These are phyloP conservation scores for Phymastichus coffea DNA, from an alignment of 1,140 invertebrate genomes.

Conservation along the genomic window DNA sequence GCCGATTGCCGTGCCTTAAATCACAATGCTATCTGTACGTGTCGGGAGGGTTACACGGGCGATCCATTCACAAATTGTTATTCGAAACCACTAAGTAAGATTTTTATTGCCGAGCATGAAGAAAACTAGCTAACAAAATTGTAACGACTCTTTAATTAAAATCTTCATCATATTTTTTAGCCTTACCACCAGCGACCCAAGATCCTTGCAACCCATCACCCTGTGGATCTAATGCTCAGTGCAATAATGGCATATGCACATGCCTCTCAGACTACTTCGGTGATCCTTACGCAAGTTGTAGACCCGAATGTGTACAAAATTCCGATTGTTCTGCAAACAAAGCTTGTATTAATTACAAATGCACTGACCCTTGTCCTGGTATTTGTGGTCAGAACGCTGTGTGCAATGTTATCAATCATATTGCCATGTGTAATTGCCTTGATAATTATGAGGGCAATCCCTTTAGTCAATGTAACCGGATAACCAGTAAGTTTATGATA, in stretches of 20 bases:
- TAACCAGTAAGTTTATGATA: slow-evolving; percentile 58
- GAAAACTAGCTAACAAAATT: neutral
- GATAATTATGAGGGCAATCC: slow-evolving; percentile 68
- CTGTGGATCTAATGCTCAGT: slow-evolving; percentile 56
- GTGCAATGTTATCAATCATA: slow-evolving; percentile 60
- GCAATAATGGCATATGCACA: slow-evolving; percentile 27
- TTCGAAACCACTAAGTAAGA: neutral
- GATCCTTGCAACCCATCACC: slow-evolving; percentile 72
- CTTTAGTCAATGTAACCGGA: slow-evolving; percentile 59
- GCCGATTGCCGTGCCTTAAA: slow-evolving; percentile 65
- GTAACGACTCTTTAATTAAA: neutral
- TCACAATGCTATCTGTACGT: slow-evolving; percentile 65
- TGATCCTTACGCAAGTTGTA: slow-evolving; percentile 55
- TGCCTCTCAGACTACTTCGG: slow-evolving; percentile 56
- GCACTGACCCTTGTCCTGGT: slow-evolving; percentile 57
- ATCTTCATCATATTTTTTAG: slow-evolving; percentile 8
- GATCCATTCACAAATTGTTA: slow-evolving; percentile 61
- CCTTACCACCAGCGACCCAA: slow-evolving; percentile 37
- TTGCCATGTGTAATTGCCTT: slow-evolving; percentile 60
- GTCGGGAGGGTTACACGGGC: slow-evolving; percentile 60
- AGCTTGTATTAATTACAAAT: slow-evolving; percentile 54
- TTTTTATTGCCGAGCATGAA: neutral
- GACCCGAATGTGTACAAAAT: slow-evolving; percentile 56
- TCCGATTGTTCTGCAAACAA: slow-evolving; percentile 54
- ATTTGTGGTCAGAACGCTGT: slow-evolving; percentile 58